Evolutionary conservation across 2,888 invertebrate genomes (phyloP), one percentile per base, ranked within the genome.

Genomic region (Agrotis clavis): DNA sequence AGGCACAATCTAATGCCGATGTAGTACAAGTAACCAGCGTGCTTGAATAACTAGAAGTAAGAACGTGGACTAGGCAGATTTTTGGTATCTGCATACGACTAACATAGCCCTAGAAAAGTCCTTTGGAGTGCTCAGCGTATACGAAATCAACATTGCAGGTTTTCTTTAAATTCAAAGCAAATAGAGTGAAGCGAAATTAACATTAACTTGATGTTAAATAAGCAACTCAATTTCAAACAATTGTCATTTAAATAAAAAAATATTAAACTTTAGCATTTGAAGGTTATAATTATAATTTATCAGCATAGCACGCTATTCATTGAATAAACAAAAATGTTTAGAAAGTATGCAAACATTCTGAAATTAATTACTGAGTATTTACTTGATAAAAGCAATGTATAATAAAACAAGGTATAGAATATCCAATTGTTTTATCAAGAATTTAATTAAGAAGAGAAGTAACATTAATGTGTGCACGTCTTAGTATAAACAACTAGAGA

Each of bases 221-320:
- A 50, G 4, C 30, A 19, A 9, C 25, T 50, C 5, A 19, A 41
- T 74, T 71, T 50, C 6, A 30, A 48, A 72, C 19, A 56, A 47
- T 30, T 3, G 14, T 21, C 9, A 13, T 57, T 16, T 57, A 47
- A 30, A 63, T 48, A 25, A 30, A 64, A n/a, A 47, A 60, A 56
- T 64, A 70, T 51, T 45, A 19, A 45, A 13, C 70, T 69, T 77
- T 21, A 14, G 41, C 18, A 13, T 60, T 77, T 56, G 9, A 65
- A 56, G 21, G 77, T 59, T 16, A 54, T 30, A 54, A 54, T 64
- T n/a, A 48, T 25, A 48, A 41, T 54, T 25, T 19, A 59, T 53
- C 19, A 56, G 4, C 9, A 67, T 50, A 64, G 13, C 13, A 50
- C 21, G 41, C 35, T 9, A 25, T 56, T 61, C 30, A 56, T 61